Base-by-base conservation (phyloP, 2,888 invertebrate species). In the Itoplectis maculator region DNA sequence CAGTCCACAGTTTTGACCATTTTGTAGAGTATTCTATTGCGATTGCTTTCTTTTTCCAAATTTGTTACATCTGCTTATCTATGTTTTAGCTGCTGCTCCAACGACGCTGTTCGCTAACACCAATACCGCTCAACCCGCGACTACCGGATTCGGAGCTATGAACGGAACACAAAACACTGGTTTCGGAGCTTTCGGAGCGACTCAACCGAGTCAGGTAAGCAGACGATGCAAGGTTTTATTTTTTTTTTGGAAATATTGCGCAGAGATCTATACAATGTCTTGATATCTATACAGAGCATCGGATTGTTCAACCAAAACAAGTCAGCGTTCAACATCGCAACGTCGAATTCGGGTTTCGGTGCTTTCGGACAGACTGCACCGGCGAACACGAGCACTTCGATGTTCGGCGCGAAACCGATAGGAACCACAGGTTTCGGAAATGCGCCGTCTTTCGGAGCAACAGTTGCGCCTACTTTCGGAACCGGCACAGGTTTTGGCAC, bases 351-450 rank as follows among this genome's bases (percentile, higher is more conserved):
- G 0, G 94, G 92, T 11, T 94, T 94, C 86, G 92, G 92, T 45
- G 86, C 92, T 0, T 94, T 94, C 83, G 93, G 94, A 1, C 92
- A 90, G 66, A 82, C 91, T 3, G 83, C 91, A 2, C 86, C 89
- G 23, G 76, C 86, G 18, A 87, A 84, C 18, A 86, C 94, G 92
- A 59, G 92, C 93, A 2, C 93, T 94, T 83, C 77, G 56, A 85
- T 90, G 0, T 95, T 95, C 87, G 93, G 93, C 0, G 92, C 93
- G 13, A 93, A 94, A 0, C 93, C 94, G 35, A 92, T 93, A 0
- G 87, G 93, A 7, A 90, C 93, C 0, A 92, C 93, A 59, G 92
- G 92, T 0, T 91, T 94, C 1, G 94, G 94, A 90, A 83, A 91
- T 49, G 82, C 89, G 9, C 77, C 90, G 2, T 86, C 90, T 8